Evolutionary conservation across 2,888 invertebrate genomes (phyloP).

Genomic region (Polymixis flavicincta): DNA sequence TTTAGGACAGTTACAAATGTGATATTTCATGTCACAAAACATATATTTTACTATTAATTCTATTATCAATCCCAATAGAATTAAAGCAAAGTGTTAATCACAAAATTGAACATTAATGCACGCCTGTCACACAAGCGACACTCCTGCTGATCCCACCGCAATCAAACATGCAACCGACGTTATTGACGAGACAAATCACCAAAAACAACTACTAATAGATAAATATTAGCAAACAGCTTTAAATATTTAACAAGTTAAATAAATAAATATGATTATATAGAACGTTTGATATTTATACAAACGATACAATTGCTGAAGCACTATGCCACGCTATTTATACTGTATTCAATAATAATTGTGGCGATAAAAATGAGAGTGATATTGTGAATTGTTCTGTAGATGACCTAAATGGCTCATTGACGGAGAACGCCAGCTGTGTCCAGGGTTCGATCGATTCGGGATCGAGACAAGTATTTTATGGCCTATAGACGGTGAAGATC

Average conservation of each 20-base stretch:
- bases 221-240: constrained; percentile 25
- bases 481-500: constrained; percentile 27
- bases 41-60: constrained; percentile 8
- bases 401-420: constrained; percentile 50
- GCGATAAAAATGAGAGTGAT: constrained; percentile 47
- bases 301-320: constrained; percentile 22
- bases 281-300: constrained; percentile 7
- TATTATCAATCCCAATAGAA: constrained; percentile 14
- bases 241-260: constrained; percentile 39
- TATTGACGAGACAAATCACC: constrained; percentile 34
- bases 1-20: too few species aligned
- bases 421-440: constrained; percentile 47
- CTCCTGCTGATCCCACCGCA: constrained; percentile 28
- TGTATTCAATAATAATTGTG: constrained; percentile 31
- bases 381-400: constrained; percentile 37
- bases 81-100: constrained; percentile 29
- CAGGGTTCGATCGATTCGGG: constrained; percentile 41
- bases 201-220: constrained; percentile 24
- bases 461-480: constrained; percentile 48
- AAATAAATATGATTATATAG: constrained; percentile 19
- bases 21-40: not conserved
- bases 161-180: constrained; percentile 25
- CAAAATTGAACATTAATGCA: constrained; percentile 14
- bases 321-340: constrained; percentile 1
- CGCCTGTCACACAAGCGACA: constrained; percentile 23